Percentiles rank a stretch among this genome's conserved stretches.
Evolutionary conservation across 2,113 vertebrate genomes (phyloP).

Genomic region (Elaphurus davidianus): DNA sequence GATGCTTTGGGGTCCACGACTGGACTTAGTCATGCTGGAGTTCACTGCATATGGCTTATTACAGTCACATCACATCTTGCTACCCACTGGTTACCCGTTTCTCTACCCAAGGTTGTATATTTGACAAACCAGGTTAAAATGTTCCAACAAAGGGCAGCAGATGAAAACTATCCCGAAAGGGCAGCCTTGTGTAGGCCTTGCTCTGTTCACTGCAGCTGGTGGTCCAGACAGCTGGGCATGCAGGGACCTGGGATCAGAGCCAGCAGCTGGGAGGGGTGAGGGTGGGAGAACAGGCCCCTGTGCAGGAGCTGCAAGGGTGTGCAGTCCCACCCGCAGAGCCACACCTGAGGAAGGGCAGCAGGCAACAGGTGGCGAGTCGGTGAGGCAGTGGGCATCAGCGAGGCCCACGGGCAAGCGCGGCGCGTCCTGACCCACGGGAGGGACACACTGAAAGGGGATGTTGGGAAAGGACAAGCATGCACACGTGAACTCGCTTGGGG

Average conservation of each 20-base stretch:
- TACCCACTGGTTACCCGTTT: neutral
- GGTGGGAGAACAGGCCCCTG: neutral
- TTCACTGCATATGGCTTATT: neutral
- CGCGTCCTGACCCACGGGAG: neutral
- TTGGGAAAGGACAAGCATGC: neutral
- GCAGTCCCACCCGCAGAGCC: neutral
- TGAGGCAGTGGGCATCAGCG: neutral
- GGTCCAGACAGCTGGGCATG: neutral
- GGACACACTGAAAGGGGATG: neutral
- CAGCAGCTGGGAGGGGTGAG: neutral
- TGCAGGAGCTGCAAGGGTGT: neutral
- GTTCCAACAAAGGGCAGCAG: neutral
- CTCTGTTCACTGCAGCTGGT: neutral
- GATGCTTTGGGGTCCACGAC: neutral
- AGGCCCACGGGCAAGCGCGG: neutral
- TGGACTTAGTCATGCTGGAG: neutral
- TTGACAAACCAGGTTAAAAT: neutral
- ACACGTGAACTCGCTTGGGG: conserved; percentile 40
- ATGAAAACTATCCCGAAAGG: neutral
- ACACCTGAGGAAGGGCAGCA: neutral
- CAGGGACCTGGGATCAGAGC: neutral
- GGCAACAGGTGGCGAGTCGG: neutral
- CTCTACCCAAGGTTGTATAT: neutral
- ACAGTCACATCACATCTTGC: neutral
- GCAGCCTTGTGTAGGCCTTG: neutral